Base-by-base conservation (phyloP, 1,140 invertebrate genomes). In the Stegodyphus mimosarum region DNA sequence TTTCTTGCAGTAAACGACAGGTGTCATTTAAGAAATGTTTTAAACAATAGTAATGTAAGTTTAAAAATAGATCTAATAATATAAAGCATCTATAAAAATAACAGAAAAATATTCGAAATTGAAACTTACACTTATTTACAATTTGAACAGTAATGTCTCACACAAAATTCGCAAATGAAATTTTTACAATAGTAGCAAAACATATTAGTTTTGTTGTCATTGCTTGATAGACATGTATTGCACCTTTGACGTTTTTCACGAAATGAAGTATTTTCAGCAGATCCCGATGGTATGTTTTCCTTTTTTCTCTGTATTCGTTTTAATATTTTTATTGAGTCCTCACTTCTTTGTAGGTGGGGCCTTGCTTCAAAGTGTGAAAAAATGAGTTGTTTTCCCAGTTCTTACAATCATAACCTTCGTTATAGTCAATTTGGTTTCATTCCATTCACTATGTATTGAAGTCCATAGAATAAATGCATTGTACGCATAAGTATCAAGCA, bases 71-170 rank as follows among this genome's bases (percentile, higher is more conserved):
- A 18, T 17, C 11, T 67, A 17, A 17, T 17, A 67, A 67, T 67
- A 67, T 67, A 67, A 67, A 48, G 2, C 18, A 72, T 50, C 70
- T 67, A 17, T 72, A 9, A 72, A 72, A 15, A 72, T 72, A 17
- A 51, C 48, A 49, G 50, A 49, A 74, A 55, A 52, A 53, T 48
- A 33, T 70, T 70, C 7, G 69, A 70, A 70, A 70, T 49, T 48
- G 7, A 6, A 70, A 70, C 69, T 48, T 70, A 70, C 69, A 2
- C 48, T 70, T 70, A 33, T 18, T 50, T 70, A 70, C 69, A 49
- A 88, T 88, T 88, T 71, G 75, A 86, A 69, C 88, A 66, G 86
- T 89, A 87, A 66, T 89, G 70, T 70, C 69, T 70, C 48, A 49
- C 17, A 70, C 6, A 3, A 70, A 10, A 48, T 70, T 70, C 48